These are phyloP conservation scores for Mastacembelus armatus DNA, from an alignment of 2,797 vertebrate species.

Conservation along the genomic window DNA sequence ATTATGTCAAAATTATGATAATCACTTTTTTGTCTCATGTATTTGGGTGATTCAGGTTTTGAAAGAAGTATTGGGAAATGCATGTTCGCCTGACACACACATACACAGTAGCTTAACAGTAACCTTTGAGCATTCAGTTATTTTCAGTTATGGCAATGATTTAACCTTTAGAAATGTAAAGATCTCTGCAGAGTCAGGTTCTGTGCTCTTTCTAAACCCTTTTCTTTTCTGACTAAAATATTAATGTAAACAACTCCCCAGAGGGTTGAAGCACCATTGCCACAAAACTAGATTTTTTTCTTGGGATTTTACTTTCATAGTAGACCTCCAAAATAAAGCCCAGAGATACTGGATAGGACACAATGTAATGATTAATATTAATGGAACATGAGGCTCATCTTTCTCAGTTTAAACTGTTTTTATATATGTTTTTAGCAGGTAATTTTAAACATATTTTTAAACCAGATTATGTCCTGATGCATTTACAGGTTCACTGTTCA, in stretches of 20 bases:
- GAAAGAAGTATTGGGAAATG: conserved; percentile 22
- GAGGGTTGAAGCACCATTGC: background rate
- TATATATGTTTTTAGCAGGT: too few relatives aligned
- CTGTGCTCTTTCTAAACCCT: background rate
- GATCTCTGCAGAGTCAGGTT: conserved; percentile 50
- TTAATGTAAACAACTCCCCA: conserved; percentile 8
- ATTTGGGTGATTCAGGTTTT: conserved; percentile 18
- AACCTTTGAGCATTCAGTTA: conserved; percentile 62
- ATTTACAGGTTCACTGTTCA: too few relatives aligned
- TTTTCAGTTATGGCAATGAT: conserved; percentile 66
- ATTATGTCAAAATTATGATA: conserved; percentile 68
- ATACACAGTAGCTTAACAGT: conserved; percentile 31
- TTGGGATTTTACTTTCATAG: background rate
- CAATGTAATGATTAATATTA: background rate
- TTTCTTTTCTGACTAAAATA: conserved; percentile 36
- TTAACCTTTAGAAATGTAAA: conserved; percentile 70
- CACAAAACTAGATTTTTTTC: conserved; percentile 7
- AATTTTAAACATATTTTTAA: too few relatives aligned
- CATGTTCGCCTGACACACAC: conserved; percentile 6
- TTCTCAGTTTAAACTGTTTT: too few relatives aligned
- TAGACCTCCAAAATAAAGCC: conserved; percentile 11
- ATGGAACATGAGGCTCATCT: background rate
- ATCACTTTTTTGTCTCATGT: conserved; percentile 15
- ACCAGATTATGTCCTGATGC: too few relatives aligned
- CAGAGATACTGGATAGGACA: background rate